Base-by-base conservation (phyloP, 1,140 invertebrate genomes). In the Tyrophagus putrescentiae region DNA sequence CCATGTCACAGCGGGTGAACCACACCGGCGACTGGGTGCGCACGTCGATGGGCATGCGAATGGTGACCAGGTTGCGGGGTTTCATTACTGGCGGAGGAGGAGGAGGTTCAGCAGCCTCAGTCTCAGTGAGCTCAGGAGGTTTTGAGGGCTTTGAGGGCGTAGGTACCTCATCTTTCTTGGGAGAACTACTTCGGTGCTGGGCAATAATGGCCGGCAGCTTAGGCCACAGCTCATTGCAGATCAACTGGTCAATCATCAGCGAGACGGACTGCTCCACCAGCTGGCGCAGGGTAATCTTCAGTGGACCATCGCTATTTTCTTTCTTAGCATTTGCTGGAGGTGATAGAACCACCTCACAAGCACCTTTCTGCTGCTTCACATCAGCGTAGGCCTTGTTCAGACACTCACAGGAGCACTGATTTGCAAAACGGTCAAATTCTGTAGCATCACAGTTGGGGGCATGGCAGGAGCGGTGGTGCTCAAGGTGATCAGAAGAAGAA, bases 211-310 rank as follows among this genome's bases (percentile, higher is more conserved):
- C 7, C 7, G 45, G 45, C 45, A 48, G 31, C 9, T 6, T 48
- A 25, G 45, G 45, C 45, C 23, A 48, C 18, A 48, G 31, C 31
- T 48, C 45, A 21, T 48, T 48, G 18, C 31, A 48, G 21, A 48
- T 48, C 18, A 48, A 48, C 18, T 18, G 45, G 31, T 48, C 45
- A 48, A 48, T 48, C 45, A 48, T 48, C 23, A 29, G 7, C 7
- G 45, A 48, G 31, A 48, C 31, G 7, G 45, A 48, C 31, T 48
- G 45, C 18, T 48, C 45, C 23, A 48, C 31, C 21, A 48, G 31
- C 31, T 48, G 45, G 9, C 7, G 18, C 21, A 48, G 31, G 31
- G 7, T 48, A 48, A 48, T 48, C 45, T 48, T 48, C 45, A 48
- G 7, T 21, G 45, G 45, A 7, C 45, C 21, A 39, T 39, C 36